Percentiles rank a stretch among this genome's conserved stretches.
phyloP scores from a whole-genome alignment of 2,797 vertebrate genomes.

The Pitangus sulphuratus region DNA sequence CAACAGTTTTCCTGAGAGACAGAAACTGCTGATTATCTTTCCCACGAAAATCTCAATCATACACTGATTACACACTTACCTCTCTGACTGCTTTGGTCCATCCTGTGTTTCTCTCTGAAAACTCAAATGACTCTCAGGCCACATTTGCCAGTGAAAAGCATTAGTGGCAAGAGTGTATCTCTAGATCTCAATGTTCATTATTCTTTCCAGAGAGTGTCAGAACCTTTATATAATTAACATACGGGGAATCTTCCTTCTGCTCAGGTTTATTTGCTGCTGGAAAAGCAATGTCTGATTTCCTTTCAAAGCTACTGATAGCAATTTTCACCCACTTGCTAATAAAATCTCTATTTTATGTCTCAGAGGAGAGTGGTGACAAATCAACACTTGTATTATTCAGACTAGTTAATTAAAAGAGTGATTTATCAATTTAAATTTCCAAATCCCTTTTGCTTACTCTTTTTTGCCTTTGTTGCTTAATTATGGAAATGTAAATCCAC shows the following conservation, averaged over 20 bases:
- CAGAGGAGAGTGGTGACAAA: not conserved
- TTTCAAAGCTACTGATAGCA: not conserved
- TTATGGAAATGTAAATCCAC: not conserved
- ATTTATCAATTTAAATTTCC: not conserved
- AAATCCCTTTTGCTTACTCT: not conserved
- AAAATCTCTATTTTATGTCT: not conserved
- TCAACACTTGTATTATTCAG: not conserved
- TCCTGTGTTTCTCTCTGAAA: slow-evolving; percentile 17
- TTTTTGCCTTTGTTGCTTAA: not conserved
- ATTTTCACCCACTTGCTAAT: not conserved
- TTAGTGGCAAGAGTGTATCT: not conserved
- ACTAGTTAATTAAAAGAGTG: not conserved
- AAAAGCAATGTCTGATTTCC: not conserved
- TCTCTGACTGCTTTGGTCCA: slow-evolving; percentile 4
- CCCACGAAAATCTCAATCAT: slow-evolving; percentile 45
- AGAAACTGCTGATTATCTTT: slow-evolving; percentile 51
- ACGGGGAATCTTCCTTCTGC: not conserved
- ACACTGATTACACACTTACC: slow-evolving; percentile 23
- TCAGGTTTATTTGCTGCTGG: slow-evolving; percentile 7
- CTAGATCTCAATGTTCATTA: slow-evolving; percentile 8
- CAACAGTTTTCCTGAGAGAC: not conserved
- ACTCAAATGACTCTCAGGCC: not conserved
- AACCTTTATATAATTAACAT: not conserved
- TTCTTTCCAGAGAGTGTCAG: slow-evolving; percentile 6
- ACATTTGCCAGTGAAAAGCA: not conserved